A percentile compares a stretch with the other conserved stretches of the same genome.
Evolutionary conservation across 2,113 vertebrate genomes (phyloP).

Genomic region (Chaetodon auriga): DNA sequence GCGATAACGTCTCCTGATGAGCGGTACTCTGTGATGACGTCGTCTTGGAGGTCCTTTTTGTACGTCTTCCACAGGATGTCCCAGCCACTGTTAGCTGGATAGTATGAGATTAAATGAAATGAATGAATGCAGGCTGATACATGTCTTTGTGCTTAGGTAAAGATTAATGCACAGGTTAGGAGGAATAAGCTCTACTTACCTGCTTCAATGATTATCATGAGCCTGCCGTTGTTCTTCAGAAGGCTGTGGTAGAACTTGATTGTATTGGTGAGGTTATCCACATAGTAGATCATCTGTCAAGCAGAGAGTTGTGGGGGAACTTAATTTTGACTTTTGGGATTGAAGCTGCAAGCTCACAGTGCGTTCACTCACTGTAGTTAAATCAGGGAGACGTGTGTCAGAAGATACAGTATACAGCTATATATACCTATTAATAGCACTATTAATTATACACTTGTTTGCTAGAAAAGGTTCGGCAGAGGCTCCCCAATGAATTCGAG

Average conservation of each 20-base stretch:
- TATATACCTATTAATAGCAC: neutral
- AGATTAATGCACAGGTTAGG: neutral
- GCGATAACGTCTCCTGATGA: slow-evolving; percentile 67
- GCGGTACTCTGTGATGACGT: slow-evolving; percentile 55
- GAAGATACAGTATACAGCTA: too few species aligned
- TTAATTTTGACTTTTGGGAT: neutral
- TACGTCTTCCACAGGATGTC: slow-evolving; percentile 76
- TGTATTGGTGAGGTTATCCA: slow-evolving; percentile 75
- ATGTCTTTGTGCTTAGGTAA: neutral
- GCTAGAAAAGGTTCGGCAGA: neutral
- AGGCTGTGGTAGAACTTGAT: slow-evolving; percentile 86
- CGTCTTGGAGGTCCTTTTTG: slow-evolving; percentile 62
- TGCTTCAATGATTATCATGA: slow-evolving; percentile 85
- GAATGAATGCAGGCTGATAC: neutral
- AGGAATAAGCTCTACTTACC: slow-evolving; percentile 58
- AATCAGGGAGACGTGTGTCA: neutral
- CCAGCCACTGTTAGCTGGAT: slow-evolving; percentile 66
- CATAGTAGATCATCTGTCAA: slow-evolving; percentile 85
- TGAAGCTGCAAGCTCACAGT: neutral
- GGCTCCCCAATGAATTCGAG: neutral
- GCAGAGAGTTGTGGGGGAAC: neutral
- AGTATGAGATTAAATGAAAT: neutral
- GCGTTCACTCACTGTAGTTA: neutral
- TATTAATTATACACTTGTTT: neutral
- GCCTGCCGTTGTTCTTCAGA: slow-evolving; percentile 79